Evolutionary conservation across 2,797 vertebrate species (phyloP).

Genomic region (Siniperca undulata): DNA sequence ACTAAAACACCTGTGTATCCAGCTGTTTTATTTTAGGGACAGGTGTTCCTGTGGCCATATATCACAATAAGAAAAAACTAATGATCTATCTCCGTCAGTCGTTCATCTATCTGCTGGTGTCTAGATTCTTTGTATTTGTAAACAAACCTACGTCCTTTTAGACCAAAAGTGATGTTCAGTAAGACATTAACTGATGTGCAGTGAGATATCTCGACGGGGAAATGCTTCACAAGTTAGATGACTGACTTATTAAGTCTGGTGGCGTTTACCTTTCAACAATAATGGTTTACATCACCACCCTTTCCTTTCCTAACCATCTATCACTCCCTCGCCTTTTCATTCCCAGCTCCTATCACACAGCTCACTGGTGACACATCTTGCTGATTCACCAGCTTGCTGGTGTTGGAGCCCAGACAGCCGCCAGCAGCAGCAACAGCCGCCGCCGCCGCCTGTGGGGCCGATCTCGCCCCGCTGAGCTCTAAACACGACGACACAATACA

Average conservation of each 20-base stretch:
- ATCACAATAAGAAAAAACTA: too few species aligned
- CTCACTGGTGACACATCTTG: slow-evolving; percentile 39
- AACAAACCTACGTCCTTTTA: neutral
- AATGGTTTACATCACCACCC: neutral
- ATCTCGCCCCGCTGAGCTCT: slow-evolving; percentile 49
- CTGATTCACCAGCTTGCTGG: slow-evolving; percentile 68
- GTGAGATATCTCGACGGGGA: too few species aligned
- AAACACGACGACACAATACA: slow-evolving; percentile 74
- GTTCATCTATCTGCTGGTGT: neutral
- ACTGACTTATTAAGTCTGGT: neutral
- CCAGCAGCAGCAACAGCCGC: neutral
- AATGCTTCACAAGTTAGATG: neutral
- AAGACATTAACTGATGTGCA: too few species aligned
- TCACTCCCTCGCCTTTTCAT: neutral
- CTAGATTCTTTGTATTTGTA: neutral
- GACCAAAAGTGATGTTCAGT: too few species aligned
- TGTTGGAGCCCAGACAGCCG: slow-evolving; percentile 30
- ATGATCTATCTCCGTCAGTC: neutral
- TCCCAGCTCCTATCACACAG: neutral
- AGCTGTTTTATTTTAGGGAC: too few species aligned
- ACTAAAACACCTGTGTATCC: too few species aligned
- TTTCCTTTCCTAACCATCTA: neutral
- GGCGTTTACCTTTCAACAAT: neutral
- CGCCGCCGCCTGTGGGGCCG: slow-evolving; percentile 23
- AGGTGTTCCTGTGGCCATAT: too few species aligned